Percentiles rank a stretch among this genome's conserved stretches.
phyloP scores from a whole-genome alignment of 2,888 invertebrate genomes.

The Listrodromus nycthemerus region DNA sequence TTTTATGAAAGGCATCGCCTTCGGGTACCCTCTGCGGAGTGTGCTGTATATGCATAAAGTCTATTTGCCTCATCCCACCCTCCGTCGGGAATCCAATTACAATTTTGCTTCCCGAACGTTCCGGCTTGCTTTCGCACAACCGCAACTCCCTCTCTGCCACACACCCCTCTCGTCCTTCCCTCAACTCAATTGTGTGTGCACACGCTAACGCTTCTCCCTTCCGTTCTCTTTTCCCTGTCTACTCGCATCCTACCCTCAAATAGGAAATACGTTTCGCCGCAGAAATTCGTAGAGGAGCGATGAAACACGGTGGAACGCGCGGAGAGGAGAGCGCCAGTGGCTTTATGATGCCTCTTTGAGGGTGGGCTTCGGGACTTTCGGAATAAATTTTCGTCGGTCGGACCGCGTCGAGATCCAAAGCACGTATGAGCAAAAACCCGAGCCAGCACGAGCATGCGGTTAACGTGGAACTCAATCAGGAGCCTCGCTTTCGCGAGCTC shows the following conservation, averaged over 20 bases:
- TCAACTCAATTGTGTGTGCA: slow-evolving; percentile 59
- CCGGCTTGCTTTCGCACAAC: slow-evolving; percentile 16
- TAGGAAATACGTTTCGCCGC: slow-evolving; percentile 37
- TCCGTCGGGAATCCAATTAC: slow-evolving; percentile 74
- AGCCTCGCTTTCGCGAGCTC: not conserved
- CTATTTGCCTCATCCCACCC: slow-evolving; percentile 13
- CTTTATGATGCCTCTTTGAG: slow-evolving; percentile 43
- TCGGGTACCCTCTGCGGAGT: not conserved
- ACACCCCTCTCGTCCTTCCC: not conserved
- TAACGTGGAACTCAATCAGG: slow-evolving; percentile 4
- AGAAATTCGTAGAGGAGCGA: slow-evolving; percentile 32
- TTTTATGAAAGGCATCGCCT: slow-evolving; percentile 4
- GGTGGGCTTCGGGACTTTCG: not conserved
- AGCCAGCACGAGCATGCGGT: not conserved
- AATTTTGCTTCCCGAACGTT: slow-evolving; percentile 69
- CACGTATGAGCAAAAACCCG: not conserved
- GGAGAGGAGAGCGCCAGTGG: not conserved
- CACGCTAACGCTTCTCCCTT: slow-evolving; percentile 32
- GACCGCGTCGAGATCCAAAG: not conserved
- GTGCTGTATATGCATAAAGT: not conserved
- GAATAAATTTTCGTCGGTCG: slow-evolving; percentile 34
- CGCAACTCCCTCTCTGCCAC: slow-evolving; percentile 28
- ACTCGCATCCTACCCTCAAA: slow-evolving; percentile 4
- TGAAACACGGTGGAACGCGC: slow-evolving; percentile 23
- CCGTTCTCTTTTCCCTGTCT: slow-evolving; percentile 13